Evolutionary conservation across 2,888 invertebrate genomes (phyloP), one percentile per base, ranked within the genome.

Genomic region (Orthosia gracilis): DNA sequence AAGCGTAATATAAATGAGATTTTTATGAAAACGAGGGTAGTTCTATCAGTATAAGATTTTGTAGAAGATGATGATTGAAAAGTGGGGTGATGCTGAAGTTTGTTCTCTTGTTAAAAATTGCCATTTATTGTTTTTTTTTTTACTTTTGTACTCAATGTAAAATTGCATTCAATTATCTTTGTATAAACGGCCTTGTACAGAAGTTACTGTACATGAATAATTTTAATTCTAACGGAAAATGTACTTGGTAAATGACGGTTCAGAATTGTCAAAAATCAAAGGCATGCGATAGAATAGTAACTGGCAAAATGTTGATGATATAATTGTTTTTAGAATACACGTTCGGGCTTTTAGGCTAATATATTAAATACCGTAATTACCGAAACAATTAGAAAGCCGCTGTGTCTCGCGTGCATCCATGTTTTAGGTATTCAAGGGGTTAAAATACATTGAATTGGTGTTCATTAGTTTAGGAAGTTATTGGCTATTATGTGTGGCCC

Each of bases 211-310:
- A 55, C 31, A n/a, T 47, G 15, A 31, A 26, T 31, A 58, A 23
- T 61, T 31, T 50, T 40, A 55, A 72, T 66, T 72, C 50, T 80
- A 73, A 77, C 15, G 26, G 45, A 40, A 72, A 70, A 81, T 81
- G 81, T 81, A 81, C 81, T 82, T 82, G 45, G 45, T 15, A 81
- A 80, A 66, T 66, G 58, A 68, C 59, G 62, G 62, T 78, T 26
- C 47, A 45, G 61, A 65, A 52, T 40, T 49, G 55, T 40, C 2
- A 26, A 70, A 64, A 31, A 23, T 61, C 57, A 58, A 66, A 69
- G 12, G 15, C 47, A 52, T 15, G 45, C 26, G 18, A 23, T 26
- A 31, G 55, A 52, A 40, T 70, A 63, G 57, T 69, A 72, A 47
- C 58, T 67, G 71, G 47, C n/a, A 57, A 79, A 77, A 84, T 62